Evolutionary conservation across 2,797 vertebrate species (phyloP), one percentile per base, ranked within the genome.

Genomic region (Acanthiza pusilla): DNA sequence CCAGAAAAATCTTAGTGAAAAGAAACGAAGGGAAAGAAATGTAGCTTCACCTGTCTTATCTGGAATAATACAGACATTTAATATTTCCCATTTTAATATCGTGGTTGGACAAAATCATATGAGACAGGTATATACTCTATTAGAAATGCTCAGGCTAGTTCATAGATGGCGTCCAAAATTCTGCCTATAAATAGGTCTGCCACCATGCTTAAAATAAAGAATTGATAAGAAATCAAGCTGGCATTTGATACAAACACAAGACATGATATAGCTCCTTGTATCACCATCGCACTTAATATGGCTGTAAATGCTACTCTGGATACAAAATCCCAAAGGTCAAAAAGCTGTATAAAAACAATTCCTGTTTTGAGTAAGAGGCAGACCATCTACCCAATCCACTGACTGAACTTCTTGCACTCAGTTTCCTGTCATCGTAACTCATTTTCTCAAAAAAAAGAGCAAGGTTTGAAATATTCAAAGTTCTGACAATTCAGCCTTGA

Each of bases 401-500:
- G 27, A 25, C 16, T 5, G 3, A 77, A 54, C 32, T 82, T 45
- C 22, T 34, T 73, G 60, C 30, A 54, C 43, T 74, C 47, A 18
- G 17, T 36, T 51, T 53, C 1, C 0, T 16, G 5, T 17, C 32
- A 47, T 1, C 4, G 16, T 38, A 53, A 80, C 11, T 42, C 7
- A 42, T 73, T 84, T 45, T 48, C 54, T 78, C 30, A 54, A 61
- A 42, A 45, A 76, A 73, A 68, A 42, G 2, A 73, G 3, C 5
- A 42, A 77, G 3, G 16, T 53, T 50, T 85, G 27, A 85, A 72
- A 75, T 40, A 85, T 9, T 78, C 43, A 45, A n/a, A 58, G 48
- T 57, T 87, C 55, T 84, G 43, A 65, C 13, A 88, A 48, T 25
- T 80, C 34, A 16, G 5, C 34, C 36, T 72, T 3, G 5, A 70